These are phyloP conservation scores for Cygnus buccinator DNA, from an alignment of 2,113 vertebrate species.

Conservation along the genomic window DNA sequence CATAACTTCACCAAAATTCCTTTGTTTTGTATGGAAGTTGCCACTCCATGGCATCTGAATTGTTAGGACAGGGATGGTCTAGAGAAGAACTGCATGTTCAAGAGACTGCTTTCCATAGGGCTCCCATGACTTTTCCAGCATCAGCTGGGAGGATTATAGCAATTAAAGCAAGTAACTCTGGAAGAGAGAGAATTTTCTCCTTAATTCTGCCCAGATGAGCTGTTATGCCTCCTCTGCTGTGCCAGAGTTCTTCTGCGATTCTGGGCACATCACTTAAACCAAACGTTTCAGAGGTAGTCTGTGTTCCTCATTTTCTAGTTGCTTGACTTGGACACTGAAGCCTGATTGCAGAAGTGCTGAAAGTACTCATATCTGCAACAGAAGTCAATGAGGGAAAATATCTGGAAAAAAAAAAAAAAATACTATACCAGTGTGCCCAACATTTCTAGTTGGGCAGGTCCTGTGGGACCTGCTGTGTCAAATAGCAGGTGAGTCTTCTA, in stretches of 20 bases:
- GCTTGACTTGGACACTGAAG: neutral
- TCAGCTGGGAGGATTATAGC: neutral
- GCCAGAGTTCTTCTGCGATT: neutral
- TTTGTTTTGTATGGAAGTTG: neutral
- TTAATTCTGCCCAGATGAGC: neutral
- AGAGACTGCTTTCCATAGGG: neutral
- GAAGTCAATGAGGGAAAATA: neutral
- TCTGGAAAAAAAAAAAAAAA: neutral
- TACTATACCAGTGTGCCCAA: neutral
- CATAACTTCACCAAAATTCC: neutral
- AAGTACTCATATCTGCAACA: neutral
- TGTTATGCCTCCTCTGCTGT: neutral
- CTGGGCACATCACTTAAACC: neutral
- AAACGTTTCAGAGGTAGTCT: neutral
- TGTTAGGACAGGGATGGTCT: neutral
- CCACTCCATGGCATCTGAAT: neutral
- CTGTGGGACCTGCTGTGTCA: neutral
- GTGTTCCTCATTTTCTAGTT: neutral
- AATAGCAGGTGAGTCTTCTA: neutral
- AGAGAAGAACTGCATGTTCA: neutral
- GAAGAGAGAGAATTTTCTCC: neutral
- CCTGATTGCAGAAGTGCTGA: neutral
- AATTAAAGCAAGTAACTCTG: neutral
- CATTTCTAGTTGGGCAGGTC: slow-evolving; percentile 8
- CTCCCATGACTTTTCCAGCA: neutral